A percentile compares a stretch with the other conserved stretches of the same genome.
These are phyloP conservation scores for Oncorhynchus gorbuscha DNA, from an alignment of 2,113 vertebrate species.

Conservation along the genomic window DNA sequence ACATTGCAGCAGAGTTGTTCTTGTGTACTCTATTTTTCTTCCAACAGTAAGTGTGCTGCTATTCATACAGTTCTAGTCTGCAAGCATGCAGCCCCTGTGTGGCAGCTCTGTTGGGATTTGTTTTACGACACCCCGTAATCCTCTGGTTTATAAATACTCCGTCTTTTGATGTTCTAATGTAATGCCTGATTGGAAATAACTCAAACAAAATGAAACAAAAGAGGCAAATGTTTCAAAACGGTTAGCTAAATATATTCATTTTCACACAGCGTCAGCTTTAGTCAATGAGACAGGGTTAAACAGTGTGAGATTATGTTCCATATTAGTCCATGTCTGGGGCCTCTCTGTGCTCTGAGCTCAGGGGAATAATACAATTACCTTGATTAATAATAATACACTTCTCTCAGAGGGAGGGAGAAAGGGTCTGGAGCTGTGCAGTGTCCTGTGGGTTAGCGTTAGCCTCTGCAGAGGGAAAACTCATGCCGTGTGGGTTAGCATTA, in stretches of 20 bases:
- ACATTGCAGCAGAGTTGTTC: too few relatives aligned
- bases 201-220: slow-evolving; percentile 32
- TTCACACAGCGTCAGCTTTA: neutral
- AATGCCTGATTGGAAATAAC: slow-evolving; percentile 26
- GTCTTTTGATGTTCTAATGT: slow-evolving; percentile 34
- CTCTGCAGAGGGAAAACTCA: too few relatives aligned
- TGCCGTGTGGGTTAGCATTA: too few relatives aligned
- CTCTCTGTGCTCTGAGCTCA: neutral
- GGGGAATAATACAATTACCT: slow-evolving; percentile 29
- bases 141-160: slow-evolving; percentile 32
- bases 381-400: slow-evolving; percentile 27
- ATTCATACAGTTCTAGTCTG: slow-evolving; percentile 8
- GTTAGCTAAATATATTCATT: slow-evolving; percentile 20
- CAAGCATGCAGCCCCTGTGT: slow-evolving; percentile 17
- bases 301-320: slow-evolving; percentile 11
- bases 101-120: slow-evolving; percentile 18
- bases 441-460: neutral
- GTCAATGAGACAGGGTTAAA: slow-evolving; percentile 20
- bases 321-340: slow-evolving; percentile 19
- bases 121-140: slow-evolving; percentile 33
- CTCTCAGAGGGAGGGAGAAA: neutral
- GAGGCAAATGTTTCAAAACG: slow-evolving; percentile 31
- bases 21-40: too few relatives aligned
- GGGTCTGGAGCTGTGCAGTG: neutral
- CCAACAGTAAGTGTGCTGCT: slow-evolving; percentile 2